Evolutionary conservation across 1,140 invertebrate genomes (phyloP).

Genomic region (Dinoponera quadriceps): DNA sequence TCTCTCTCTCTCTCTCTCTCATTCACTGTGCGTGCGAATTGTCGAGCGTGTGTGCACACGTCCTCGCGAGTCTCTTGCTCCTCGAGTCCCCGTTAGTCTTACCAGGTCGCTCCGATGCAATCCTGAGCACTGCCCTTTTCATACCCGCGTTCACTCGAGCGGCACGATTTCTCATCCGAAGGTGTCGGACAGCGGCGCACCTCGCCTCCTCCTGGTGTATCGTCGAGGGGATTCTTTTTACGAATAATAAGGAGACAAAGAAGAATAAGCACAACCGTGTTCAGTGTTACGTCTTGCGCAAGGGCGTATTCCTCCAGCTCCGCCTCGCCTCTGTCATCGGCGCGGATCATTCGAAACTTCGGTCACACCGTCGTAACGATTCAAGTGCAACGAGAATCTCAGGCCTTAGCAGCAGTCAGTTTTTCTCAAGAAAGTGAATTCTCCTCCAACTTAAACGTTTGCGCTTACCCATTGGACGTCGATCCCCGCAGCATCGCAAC

Average conservation of each 20-base stretch:
- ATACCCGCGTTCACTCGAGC: conserved; percentile 50
- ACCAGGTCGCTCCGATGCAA: conserved; percentile 58
- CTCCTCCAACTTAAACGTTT: conserved; percentile 32
- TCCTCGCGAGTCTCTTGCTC: background rate
- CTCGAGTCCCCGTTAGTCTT: conserved; percentile 25
- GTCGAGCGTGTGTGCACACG: conserved; percentile 28
- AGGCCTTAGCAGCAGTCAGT: conserved; percentile 63
- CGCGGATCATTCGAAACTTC: conserved; percentile 23
- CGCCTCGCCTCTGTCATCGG: background rate
- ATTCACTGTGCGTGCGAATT: conserved; percentile 48
- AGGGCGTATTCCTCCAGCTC: conserved; percentile 45
- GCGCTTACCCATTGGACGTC: conserved; percentile 19
- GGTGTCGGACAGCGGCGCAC: conserved; percentile 4
- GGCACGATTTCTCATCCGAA: conserved; percentile 49
- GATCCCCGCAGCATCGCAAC: background rate
- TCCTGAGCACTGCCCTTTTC: conserved; percentile 68
- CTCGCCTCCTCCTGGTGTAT: background rate
- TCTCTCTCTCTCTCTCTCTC: conserved; percentile 50
- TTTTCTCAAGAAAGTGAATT: conserved; percentile 31
- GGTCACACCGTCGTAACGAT: conserved; percentile 29
- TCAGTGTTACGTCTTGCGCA: conserved; percentile 24
- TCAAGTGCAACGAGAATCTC: conserved; percentile 72
- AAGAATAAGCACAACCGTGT: conserved; percentile 16
- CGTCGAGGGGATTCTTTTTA: background rate
- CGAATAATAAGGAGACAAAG: background rate